Evolutionary conservation across 2,888 invertebrate genomes (phyloP), one percentile per base, ranked within the genome.

Genomic region (Odiellus spinosus): DNA sequence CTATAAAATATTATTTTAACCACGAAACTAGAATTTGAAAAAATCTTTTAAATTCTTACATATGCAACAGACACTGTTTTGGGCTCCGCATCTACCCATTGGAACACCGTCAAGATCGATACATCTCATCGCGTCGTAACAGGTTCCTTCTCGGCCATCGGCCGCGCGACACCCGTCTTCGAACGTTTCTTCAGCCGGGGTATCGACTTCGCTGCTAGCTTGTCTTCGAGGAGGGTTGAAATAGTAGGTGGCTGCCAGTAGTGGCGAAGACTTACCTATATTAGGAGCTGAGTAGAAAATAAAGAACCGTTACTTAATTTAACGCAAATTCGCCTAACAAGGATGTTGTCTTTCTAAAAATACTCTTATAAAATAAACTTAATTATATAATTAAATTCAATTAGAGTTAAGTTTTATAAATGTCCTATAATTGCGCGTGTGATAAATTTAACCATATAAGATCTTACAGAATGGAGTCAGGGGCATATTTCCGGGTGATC

Each of bases 121-220:
- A 42, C 56, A 56, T 17, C 53, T 54, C 3, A 51, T 26, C 2
- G 56, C 54, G 2, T 55, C 55, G 40, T 56, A 56, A 41, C 56
- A 56, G 1, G 48, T 54, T 1, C 56, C 56, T 40, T 51, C 45
- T 8, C 55, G 40, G 1, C 47, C 43, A 40, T 56, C 56, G 2
- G 56, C 54, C 2, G 56, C 51, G 33, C 47, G 47, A 38, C 56
- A 56, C 3, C 44, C 17, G 14, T 52, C 49, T 3, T 45, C 10
- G 2, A 47, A 20, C 2, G 45, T 47, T 4, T 34, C 15, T n/a
- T 26, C 42, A 10, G 40, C 47, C 0, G 17, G 32, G 3, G 15
- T 12, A 32, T 12, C 32, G 2, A 46, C 48, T 1, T 44, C 51
- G 5, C n/a, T 35, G n/a, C 43, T 10, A 12, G 45, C 44, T 15